Conservation (phyloP, 1,140 invertebrate species). For the Hesperophylax magnus region DNA sequence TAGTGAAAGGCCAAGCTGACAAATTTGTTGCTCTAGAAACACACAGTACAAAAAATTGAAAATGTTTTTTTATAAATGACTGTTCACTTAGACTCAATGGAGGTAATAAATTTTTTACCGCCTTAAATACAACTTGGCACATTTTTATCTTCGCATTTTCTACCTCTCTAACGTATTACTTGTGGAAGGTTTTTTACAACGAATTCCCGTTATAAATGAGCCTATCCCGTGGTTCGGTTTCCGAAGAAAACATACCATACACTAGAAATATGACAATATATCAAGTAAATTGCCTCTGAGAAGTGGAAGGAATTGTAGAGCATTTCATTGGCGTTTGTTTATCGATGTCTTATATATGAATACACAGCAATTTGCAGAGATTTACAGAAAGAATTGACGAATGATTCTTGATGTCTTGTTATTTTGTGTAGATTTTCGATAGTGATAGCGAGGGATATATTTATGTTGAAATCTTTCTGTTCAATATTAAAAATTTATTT, state of each 20-base stretch:
- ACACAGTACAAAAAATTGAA: conserved; percentile 27
- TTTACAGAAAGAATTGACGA: background rate
- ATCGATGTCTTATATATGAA: background rate
- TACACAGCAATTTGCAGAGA: background rate
- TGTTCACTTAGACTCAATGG: conserved; percentile 28
- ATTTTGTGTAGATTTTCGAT: background rate
- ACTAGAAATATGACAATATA: conserved; percentile 24
- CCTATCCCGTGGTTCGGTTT: background rate
- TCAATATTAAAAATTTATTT: no score
- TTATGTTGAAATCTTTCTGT: no score
- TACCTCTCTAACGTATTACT: background rate
- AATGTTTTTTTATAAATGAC: conserved; percentile 35
- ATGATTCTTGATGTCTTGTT: background rate
- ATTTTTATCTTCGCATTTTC: conserved; percentile 25
- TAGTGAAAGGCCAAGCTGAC: conserved; percentile 17
- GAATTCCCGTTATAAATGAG: conserved; percentile 12
- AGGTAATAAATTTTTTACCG: conserved; percentile 27
- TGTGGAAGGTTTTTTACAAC: conserved; percentile 2
- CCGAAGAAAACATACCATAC: conserved; percentile 4
- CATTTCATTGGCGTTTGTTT: conserved; percentile 11
- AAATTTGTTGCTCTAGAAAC: conserved; percentile 2
- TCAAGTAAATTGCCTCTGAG: conserved; percentile 28
- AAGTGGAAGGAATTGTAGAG: background rate
- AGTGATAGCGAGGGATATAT: no score
- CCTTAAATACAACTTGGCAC: conserved; percentile 26